A percentile compares a stretch with the other conserved stretches of the same genome.
Evolutionary conservation across 2,113 vertebrate genomes (phyloP).

Genomic region (Ifrita kowaldi): DNA sequence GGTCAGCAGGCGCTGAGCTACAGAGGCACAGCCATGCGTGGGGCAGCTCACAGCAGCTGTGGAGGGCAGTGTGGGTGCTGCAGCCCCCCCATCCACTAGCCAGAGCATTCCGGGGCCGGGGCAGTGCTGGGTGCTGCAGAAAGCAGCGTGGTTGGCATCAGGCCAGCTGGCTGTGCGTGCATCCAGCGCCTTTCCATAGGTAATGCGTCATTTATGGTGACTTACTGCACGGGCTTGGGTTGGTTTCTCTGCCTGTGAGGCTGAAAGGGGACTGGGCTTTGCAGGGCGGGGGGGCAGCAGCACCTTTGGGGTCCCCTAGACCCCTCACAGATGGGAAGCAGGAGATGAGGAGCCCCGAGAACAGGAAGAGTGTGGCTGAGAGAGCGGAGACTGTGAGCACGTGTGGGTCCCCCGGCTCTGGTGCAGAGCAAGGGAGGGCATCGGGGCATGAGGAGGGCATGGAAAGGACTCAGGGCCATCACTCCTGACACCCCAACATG

Average conservation of each 20-base stretch:
- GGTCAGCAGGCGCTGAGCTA: rapidly evolving
- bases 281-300: rapidly evolving
- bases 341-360: background rate
- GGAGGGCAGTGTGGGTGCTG: rapidly evolving
- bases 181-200: background rate
- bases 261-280: background rate
- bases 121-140: background rate
- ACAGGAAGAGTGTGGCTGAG: rapidly evolving
- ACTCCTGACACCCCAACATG: rapidly evolving
- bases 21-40: rapidly evolving
- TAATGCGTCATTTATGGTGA: rapidly evolving
- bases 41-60: background rate
- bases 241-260: background rate
- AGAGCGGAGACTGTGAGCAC: background rate
- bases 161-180: background rate
- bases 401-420: background rate
- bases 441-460: rapidly evolving
- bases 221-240: background rate
- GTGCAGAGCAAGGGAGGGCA: background rate
- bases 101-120: rapidly evolving
- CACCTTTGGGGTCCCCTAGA: background rate
- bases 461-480: background rate
- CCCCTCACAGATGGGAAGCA: rapidly evolving
- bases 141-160: background rate
- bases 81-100: rapidly evolving